phyloP scores from a whole-genome alignment of 2,797 vertebrate species.

The Chrysolophus pictus region DNA sequence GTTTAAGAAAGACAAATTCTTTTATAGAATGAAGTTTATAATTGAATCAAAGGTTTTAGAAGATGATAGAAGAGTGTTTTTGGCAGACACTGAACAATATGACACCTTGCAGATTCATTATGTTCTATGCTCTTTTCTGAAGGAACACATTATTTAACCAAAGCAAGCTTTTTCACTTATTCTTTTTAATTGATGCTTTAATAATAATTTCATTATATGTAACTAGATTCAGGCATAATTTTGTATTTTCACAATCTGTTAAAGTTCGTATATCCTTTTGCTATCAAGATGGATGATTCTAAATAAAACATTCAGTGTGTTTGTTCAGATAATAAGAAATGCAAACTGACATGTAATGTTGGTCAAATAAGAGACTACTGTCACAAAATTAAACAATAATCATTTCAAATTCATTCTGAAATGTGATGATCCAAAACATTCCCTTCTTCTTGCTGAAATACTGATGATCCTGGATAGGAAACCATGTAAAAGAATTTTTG shows the following conservation, averaged over 20 bases:
- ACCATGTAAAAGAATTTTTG: background rate
- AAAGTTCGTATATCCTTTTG: background rate
- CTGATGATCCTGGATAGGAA: background rate
- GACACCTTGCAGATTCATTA: background rate
- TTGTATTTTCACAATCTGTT: background rate
- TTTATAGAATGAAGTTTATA: background rate
- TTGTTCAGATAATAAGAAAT: background rate
- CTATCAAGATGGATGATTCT: background rate
- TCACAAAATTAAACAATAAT: conserved; percentile 2
- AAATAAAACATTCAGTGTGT: background rate
- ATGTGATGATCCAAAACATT: background rate
- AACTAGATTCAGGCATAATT: background rate
- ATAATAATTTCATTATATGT: background rate
- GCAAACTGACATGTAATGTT: background rate
- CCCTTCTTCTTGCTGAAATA: background rate
- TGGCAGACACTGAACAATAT: background rate
- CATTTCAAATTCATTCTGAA: background rate
- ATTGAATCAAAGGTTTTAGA: background rate
- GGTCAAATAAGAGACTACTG: background rate
- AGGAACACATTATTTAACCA: background rate
- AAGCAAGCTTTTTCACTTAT: background rate
- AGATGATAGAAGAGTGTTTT: background rate
- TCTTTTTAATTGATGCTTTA: background rate
- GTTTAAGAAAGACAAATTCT: background rate
- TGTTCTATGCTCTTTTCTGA: background rate